These are phyloP conservation scores for Laspeyria flexula DNA, from an alignment of 2,888 invertebrate genomes.

Conservation along the genomic window DNA sequence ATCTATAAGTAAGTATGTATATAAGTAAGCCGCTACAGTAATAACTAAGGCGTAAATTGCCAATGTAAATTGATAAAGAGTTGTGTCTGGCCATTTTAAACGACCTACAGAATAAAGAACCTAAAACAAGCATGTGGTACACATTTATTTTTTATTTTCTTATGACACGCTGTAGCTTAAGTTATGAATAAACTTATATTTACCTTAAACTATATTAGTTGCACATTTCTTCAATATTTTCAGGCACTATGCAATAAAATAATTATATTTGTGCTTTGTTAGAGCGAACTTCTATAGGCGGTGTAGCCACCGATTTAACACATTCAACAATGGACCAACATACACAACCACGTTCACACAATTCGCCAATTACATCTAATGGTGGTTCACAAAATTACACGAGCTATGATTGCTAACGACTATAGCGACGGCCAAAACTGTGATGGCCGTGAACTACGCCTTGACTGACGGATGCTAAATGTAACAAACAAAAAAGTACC, in stretches of 20 bases:
- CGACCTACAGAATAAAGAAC: slow-evolving; percentile 23
- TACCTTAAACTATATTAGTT: too few species aligned
- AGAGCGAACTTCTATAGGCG: slow-evolving; percentile 2
- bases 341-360: slow-evolving; percentile 35
- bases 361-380: slow-evolving; percentile 44
- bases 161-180: too few species aligned
- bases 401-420: slow-evolving; percentile 45
- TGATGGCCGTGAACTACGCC: slow-evolving; percentile 69
- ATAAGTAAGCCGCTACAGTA: slow-evolving; percentile 18
- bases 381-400: slow-evolving; percentile 41
- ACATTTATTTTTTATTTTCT: not conserved
- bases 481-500: slow-evolving; percentile 69
- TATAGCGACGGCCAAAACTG: slow-evolving; percentile 44
- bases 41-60: slow-evolving; percentile 39
- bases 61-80: slow-evolving; percentile 40
- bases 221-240: too few species aligned
- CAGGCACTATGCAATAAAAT: too few species aligned
- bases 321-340: slow-evolving; percentile 13
- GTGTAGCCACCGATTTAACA: slow-evolving; percentile 21
- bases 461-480: slow-evolving; percentile 63
- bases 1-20: too few species aligned
- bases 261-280: too few species aligned
- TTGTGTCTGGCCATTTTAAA: slow-evolving; percentile 26
- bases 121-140: slow-evolving; percentile 1
- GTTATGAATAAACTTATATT: too few species aligned